A percentile compares a stretch with the other conserved stretches of the same genome.
Evolutionary conservation across 1,140 invertebrate genomes (phyloP).

Genomic region (Telenomus remus): DNA sequence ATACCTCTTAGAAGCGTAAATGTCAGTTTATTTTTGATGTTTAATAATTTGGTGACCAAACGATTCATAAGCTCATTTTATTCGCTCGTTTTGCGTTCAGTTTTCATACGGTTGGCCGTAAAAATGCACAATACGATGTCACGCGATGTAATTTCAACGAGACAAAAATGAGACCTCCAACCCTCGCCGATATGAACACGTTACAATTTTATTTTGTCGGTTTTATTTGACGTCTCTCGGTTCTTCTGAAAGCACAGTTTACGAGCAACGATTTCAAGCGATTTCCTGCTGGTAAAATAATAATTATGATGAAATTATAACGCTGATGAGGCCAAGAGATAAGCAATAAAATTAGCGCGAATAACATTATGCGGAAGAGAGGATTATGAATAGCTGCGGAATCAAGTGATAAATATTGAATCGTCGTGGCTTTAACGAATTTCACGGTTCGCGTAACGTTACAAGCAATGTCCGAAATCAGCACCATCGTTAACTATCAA

Average conservation of each 20-base stretch:
- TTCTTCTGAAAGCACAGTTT: too few relatives aligned
- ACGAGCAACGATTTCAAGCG: too few relatives aligned
- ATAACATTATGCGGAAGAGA: conserved; percentile 13
- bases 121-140: conserved; percentile 14
- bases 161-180: too few relatives aligned
- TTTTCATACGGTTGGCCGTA: conserved; percentile 18
- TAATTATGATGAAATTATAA: too few relatives aligned
- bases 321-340: too few relatives aligned
- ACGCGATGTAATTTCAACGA: too few relatives aligned
- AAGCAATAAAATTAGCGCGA: background rate
- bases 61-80: conserved; percentile 18
- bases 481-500: conserved; percentile 54
- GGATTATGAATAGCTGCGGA: conserved; percentile 15
- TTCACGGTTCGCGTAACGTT: conserved; percentile 33
- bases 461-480: conserved; percentile 37
- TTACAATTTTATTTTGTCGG: too few relatives aligned
- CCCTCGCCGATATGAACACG: too few relatives aligned
- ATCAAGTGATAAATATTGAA: conserved; percentile 35
- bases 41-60: conserved; percentile 3
- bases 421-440: conserved; percentile 15
- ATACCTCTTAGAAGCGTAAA: too few relatives aligned
- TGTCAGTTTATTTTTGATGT: conserved; percentile 13
- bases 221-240: too few relatives aligned
- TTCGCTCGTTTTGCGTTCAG: conserved; percentile 15
- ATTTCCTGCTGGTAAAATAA: too few relatives aligned